Base-by-base conservation (phyloP, 2,888 invertebrate genomes). In the Leptopterna dolabrata region DNA sequence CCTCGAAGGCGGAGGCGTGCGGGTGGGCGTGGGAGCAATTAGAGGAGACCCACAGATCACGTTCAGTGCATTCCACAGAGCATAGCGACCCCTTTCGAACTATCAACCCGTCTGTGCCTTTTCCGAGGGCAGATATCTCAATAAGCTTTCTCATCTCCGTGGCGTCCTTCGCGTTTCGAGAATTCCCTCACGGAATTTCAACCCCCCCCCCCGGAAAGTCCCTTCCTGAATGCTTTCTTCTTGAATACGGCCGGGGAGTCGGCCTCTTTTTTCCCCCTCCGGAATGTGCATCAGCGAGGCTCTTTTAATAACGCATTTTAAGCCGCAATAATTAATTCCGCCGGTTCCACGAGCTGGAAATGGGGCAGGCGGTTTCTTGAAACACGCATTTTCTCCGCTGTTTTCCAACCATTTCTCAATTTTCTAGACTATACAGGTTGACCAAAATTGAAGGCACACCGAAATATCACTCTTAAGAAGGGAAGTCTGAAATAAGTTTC, bases 171-270 rank as follows among this genome's bases (percentile, higher is more conserved):
- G 81, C 81, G 81, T 81, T 81, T 81, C 81, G 47, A 81, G 81
- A 81, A 81, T 81, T 81, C 81, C 81, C 30, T 81, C 81, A 81
- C 63, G 81, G 81, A 81, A 81, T 81, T 55, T 81, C 78, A 45
- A 45, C 41, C 3, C 24, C 78, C 4, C 41, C 41, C n/a, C 4
- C 13, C 41, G 9, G 51, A 7, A 14, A 13, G 14, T 14, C 43
- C 55, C 51, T 16, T 81, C 27, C 41, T 55, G 29, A 81, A 81
- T 30, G 81, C 81, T 81, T 55, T 51, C 36, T n/a, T 16, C 55
- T n/a, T 81, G 81, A 51, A 55, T 55, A 24, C 19, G 6, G 63
- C 55, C 55, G 55, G 55, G 19, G 9, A 55, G 55, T 63, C 63
- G n/a, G n/a, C 63, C 24, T 63, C 63, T 24, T 63, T 63, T 63